Base-by-base conservation (phyloP, 2,888 invertebrate genomes). In the Entomobrya multifasciata region DNA sequence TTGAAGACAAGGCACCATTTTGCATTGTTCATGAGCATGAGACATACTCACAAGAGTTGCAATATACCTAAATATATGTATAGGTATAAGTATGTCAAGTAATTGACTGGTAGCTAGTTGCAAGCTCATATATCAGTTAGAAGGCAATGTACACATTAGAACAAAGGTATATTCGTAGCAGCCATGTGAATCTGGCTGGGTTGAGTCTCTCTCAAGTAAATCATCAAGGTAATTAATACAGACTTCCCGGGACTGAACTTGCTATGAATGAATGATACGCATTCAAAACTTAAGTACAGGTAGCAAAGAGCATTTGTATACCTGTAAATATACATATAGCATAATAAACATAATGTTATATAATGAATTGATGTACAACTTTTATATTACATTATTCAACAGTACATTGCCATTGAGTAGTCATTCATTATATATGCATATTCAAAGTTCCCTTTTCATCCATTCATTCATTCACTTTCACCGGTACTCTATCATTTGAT, bases 181-280 rank as follows among this genome's bases (percentile, higher is more conserved):
- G 20, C 10, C 47, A 47, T 49, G 47, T 49, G 36, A 67, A 36
- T 25, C 8, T 36, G n/a, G 4, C 25, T 44, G 44, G 25, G 27
- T 17, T 55, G 67, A 65, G 65, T 57, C 44, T 72, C 72, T 0
- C 81, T 27, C 47, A 47, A 70, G 81, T 81, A 72, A 81, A 81
- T 81, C 81, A 81, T 81, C 44, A 72, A 3, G 60, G 72, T 81
- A 81, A 81, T 81, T 81, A 81, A 81, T 72, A 81, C 30, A 17
- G 17, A 11, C 6, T 57, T 57, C 22, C 57, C 20, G 6, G 25
- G 25, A 13, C 2, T 20, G 27, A 60, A 27, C 15, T 6, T 60
- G 10, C 5, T 55, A 17, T 36, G 36, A 36, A 36, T 36, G 36
- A 36, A 6, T n/a, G n/a, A 8, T 8, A 36, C 8, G 36, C 36